Conservation (phyloP, 2,797 vertebrate genomes). For the Hydrophis major region DNA sequence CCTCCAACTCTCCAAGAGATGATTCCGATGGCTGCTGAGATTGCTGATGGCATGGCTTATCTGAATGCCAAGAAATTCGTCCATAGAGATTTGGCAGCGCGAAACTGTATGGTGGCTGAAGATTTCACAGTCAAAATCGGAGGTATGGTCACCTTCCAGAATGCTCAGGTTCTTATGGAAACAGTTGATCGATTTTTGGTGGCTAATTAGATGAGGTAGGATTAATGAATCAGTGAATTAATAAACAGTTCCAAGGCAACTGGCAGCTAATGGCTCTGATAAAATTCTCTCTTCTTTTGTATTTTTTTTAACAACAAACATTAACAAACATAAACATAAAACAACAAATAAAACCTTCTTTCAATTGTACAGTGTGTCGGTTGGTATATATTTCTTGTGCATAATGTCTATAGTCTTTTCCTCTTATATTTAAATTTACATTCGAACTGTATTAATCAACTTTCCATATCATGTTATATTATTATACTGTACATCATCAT, state of each 20-base stretch:
- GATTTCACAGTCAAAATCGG: slow-evolving; percentile 96
- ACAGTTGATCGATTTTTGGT: rapidly evolving
- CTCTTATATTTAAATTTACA: too few species aligned
- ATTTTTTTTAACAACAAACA: too few species aligned
- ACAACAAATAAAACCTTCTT: too few species aligned
- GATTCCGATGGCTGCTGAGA: slow-evolving; percentile 96
- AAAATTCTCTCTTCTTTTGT: background rate
- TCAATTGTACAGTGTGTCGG: too few species aligned
- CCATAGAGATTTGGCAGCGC: slow-evolving; percentile 93
- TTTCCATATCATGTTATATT: too few species aligned
- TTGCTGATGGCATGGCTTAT: slow-evolving; percentile 97
- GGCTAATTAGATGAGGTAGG: too few species aligned
- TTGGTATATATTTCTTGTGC: too few species aligned
- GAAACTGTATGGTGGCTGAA: slow-evolving; percentile 98
- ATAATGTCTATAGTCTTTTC: too few species aligned
- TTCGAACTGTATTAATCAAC: too few species aligned
- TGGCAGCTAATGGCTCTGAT: background rate
- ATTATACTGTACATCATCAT: too few species aligned
- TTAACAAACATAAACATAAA: too few species aligned
- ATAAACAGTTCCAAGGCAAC: background rate
- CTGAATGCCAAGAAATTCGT: slow-evolving; percentile 98
- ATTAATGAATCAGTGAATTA: background rate
- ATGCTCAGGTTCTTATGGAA: too few species aligned
- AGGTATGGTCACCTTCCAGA: slow-evolving; percentile 68
- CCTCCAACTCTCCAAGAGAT: slow-evolving; percentile 89